Evolutionary conservation across 2,888 invertebrate genomes (phyloP).

Genomic region (Aporophyla lueneburgensis): DNA sequence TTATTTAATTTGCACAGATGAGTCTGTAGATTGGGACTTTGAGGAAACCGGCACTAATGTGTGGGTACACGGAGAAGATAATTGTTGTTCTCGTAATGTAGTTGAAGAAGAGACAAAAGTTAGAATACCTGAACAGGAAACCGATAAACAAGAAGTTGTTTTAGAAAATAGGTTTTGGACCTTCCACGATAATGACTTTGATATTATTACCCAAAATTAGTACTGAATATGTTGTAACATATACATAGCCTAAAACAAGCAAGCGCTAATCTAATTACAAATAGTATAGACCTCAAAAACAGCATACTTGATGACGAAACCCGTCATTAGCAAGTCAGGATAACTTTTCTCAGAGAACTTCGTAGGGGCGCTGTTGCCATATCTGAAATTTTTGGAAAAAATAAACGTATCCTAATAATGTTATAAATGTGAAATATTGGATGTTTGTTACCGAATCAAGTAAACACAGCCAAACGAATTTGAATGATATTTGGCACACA

Average conservation of each 20-base stretch:
- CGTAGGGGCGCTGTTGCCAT: background rate
- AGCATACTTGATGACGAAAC: background rate
- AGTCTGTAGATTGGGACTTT: slow-evolving; percentile 40
- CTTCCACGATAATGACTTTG: background rate
- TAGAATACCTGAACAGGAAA: background rate
- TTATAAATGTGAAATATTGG: background rate
- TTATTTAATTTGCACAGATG: slow-evolving; percentile 60
- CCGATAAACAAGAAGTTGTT: background rate
- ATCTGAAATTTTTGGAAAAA: background rate
- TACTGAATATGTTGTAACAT: background rate
- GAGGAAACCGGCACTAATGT: slow-evolving; percentile 14
- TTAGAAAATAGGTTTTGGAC: background rate
- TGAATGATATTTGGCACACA: too few relatives aligned
- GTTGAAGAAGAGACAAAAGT: background rate
- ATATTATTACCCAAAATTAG: background rate
- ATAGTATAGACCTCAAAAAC: background rate
- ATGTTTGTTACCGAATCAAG: too few relatives aligned
- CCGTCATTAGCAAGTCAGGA: too few relatives aligned
- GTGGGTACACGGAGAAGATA: background rate
- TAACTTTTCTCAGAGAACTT: background rate
- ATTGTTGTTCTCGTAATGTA: background rate
- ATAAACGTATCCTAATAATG: background rate
- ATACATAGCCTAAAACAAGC: background rate
- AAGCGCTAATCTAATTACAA: background rate
- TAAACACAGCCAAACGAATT: too few relatives aligned